Percentiles rank a stretch among this genome's conserved stretches.
These are phyloP conservation scores for Linhomoeus sp. DNA, from an alignment of 2,888 invertebrate species.

Conservation along the genomic window DNA sequence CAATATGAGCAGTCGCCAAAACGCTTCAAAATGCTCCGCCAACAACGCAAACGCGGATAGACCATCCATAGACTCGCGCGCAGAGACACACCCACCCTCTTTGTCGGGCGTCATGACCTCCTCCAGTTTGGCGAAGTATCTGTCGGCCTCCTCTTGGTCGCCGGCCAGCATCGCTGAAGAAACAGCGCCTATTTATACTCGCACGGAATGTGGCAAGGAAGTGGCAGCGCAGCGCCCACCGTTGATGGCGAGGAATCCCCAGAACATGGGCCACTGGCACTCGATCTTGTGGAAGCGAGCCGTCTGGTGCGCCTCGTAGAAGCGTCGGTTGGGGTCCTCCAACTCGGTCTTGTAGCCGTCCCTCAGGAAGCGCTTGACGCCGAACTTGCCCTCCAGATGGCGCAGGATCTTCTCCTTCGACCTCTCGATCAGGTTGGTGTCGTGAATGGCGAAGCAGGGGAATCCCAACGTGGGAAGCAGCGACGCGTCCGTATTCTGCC, in stretches of 20 bases:
- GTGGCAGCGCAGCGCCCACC: slow-evolving; percentile 36
- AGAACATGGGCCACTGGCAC: slow-evolving; percentile 94
- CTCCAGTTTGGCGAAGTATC: slow-evolving; percentile 54
- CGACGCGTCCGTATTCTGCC: slow-evolving; percentile 77
- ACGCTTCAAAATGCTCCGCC: too few species aligned
- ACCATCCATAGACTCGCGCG: too few species aligned
- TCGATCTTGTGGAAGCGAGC: slow-evolving; percentile 83
- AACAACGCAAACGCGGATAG: too few species aligned
- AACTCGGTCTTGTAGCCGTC: slow-evolving; percentile 77
- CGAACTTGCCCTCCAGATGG: slow-evolving; percentile 58
- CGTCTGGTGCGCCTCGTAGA: slow-evolving; percentile 72
- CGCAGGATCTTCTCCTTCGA: slow-evolving; percentile 51
- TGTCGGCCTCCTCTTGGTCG: slow-evolving; percentile 41
- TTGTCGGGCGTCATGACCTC: slow-evolving; percentile 56
- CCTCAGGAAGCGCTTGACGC: slow-evolving; percentile 76
- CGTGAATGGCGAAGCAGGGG: slow-evolving; percentile 94
- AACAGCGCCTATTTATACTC: too few species aligned
- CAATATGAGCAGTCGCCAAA: too few species aligned
- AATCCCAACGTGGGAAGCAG: slow-evolving; percentile 80
- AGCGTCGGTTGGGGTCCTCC: slow-evolving; percentile 56
- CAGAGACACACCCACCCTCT: slow-evolving; percentile 31
- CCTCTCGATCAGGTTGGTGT: slow-evolving; percentile 60
- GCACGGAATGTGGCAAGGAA: too few species aligned
- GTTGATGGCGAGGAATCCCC: slow-evolving; percentile 83
- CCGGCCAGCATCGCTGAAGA: slow-evolving; percentile 23